phyloP scores from a whole-genome alignment of 2,797 vertebrate species.

The Pitangus sulphuratus region DNA sequence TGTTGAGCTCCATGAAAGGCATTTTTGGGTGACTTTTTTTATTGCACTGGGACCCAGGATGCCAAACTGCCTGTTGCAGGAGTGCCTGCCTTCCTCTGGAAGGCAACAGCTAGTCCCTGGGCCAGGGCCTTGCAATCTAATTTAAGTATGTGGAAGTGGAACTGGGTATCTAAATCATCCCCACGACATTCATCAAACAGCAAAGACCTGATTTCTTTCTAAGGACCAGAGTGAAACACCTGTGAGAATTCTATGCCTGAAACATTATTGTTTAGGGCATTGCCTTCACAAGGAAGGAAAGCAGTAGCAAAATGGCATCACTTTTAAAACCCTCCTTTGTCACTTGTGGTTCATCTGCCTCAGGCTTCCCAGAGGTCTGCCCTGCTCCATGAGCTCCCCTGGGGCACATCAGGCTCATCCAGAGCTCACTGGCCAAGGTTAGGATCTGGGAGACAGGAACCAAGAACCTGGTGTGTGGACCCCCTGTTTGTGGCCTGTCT shows the following conservation, averaged over 20 bases:
- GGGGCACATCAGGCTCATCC: neutral
- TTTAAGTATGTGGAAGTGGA: neutral
- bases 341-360: neutral
- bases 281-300: neutral
- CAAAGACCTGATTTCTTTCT: neutral
- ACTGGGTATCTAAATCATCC: neutral
- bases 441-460: neutral
- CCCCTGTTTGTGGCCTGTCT: neutral
- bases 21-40: neutral
- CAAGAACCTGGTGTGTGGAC: neutral
- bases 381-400: neutral
- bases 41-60: neutral
- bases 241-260: neutral
- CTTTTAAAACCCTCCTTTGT: neutral
- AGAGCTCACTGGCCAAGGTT: neutral
- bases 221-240: neutral
- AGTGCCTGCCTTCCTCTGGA: neutral
- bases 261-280: neutral
- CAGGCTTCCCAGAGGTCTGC: neutral
- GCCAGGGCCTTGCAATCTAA: neutral
- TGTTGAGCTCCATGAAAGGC: neutral
- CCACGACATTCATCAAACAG: neutral
- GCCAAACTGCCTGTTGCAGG: neutral
- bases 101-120: neutral
- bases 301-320: neutral